phyloP scores from a whole-genome alignment of 2,888 invertebrate species.

The Spilarctia lutea region DNA sequence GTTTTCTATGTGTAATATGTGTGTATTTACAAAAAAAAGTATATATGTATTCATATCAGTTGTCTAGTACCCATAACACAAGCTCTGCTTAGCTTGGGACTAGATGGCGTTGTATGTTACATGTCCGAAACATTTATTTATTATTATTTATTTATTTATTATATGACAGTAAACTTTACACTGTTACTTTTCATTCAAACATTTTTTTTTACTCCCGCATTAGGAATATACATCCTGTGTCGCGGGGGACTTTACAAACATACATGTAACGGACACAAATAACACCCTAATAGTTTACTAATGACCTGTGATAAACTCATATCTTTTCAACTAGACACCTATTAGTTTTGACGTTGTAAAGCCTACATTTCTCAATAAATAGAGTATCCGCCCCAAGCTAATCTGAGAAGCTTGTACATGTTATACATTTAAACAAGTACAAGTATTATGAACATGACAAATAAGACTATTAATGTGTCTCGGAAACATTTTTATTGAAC shows the following conservation, averaged over 20 bases:
- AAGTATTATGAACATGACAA: background rate
- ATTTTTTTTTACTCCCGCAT: too few relatives aligned
- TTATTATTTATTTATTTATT: too few relatives aligned
- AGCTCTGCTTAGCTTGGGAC: too few relatives aligned
- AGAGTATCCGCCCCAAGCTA: background rate
- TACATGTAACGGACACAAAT: too few relatives aligned
- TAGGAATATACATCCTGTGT: too few relatives aligned
- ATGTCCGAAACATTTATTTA: too few relatives aligned
- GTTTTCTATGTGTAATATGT: too few relatives aligned
- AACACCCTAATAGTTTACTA: background rate
- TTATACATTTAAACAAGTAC: background rate
- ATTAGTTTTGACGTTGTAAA: background rate
- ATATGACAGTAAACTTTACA: background rate
- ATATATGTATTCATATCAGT: too few relatives aligned
- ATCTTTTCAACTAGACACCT: background rate
- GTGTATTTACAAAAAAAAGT: too few relatives aligned
- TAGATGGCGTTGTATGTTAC: too few relatives aligned
- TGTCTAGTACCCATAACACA: too few relatives aligned
- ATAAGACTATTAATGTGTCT: background rate
- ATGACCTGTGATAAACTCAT: background rate
- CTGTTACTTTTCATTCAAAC: background rate
- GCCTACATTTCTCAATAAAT: background rate
- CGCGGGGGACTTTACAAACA: too few relatives aligned
- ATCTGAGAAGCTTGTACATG: background rate
- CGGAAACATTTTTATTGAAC: background rate